Percentiles rank a stretch among this genome's conserved stretches.
phyloP scores from a whole-genome alignment of 2,797 vertebrate genomes.

The Anisognathus igniventris region DNA sequence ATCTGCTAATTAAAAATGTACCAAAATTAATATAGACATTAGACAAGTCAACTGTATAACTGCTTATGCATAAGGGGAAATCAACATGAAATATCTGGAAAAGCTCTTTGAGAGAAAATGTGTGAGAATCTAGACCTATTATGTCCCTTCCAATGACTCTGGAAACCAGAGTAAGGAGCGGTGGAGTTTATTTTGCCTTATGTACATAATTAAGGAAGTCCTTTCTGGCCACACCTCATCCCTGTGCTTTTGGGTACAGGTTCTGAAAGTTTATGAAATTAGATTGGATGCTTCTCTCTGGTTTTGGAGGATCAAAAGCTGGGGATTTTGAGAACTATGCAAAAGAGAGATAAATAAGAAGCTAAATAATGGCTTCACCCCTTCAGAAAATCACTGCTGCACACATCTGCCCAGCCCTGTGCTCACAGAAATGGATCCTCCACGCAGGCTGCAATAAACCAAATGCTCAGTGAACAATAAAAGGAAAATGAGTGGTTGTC shows the following conservation, averaged over 20 bases:
- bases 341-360: background rate
- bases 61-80: background rate
- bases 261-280: background rate
- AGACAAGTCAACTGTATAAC: background rate
- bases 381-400: background rate
- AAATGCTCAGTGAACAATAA: background rate
- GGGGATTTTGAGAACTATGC: background rate
- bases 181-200: background rate
- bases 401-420: background rate
- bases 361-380: background rate
- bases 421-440: accelerated
- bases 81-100: background rate
- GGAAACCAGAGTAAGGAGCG: background rate
- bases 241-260: background rate
- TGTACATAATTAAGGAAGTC: background rate
- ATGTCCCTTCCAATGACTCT: background rate
- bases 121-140: background rate
- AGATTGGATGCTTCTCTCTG: background rate
- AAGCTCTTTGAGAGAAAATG: background rate
- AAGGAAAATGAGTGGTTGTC: background rate
- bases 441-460: background rate
- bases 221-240: background rate
- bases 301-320: background rate
- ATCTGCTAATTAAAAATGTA: constrained; percentile 62
- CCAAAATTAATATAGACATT: constrained; percentile 60